Evolutionary conservation across 2,113 vertebrate genomes (phyloP).

Genomic region (Octodon degus): DNA sequence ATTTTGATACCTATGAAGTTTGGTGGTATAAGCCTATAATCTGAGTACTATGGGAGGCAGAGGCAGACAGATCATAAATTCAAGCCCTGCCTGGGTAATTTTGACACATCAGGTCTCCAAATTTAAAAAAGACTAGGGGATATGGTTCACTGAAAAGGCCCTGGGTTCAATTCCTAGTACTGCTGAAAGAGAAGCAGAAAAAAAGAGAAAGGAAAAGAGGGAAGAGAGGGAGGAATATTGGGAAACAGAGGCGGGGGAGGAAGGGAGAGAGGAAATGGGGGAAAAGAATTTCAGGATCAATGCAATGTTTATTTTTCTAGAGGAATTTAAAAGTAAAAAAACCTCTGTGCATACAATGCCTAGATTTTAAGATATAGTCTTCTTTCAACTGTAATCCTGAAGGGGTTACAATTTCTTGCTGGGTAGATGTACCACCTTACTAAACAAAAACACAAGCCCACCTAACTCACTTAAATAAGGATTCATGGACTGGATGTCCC

Average conservation of each 20-base stretch:
- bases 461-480: not conserved
- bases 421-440: not conserved
- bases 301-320: constrained; percentile 7
- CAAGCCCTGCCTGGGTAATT: not conserved
- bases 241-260: too few relatives aligned
- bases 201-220: too few relatives aligned
- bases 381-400: constrained; percentile 26
- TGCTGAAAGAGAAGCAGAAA: not conserved
- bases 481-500: not conserved
- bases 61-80: not conserved
- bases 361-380: constrained; percentile 35
- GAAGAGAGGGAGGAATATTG: not conserved
- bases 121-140: not conserved
- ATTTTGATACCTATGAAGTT: constrained; percentile 40
- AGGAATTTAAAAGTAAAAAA: not conserved
- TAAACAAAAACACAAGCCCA: constrained; percentile 18
- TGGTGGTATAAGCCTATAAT: not conserved
- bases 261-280: not conserved
- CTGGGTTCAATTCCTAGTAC: not conserved
- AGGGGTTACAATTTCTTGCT: constrained; percentile 22
- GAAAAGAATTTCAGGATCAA: not conserved
- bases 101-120: not conserved
- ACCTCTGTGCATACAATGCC: not conserved
- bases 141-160: not conserved
- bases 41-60: not conserved